Conservation (phyloP, 2,888 invertebrate species). For the Apeira syringaria region DNA sequence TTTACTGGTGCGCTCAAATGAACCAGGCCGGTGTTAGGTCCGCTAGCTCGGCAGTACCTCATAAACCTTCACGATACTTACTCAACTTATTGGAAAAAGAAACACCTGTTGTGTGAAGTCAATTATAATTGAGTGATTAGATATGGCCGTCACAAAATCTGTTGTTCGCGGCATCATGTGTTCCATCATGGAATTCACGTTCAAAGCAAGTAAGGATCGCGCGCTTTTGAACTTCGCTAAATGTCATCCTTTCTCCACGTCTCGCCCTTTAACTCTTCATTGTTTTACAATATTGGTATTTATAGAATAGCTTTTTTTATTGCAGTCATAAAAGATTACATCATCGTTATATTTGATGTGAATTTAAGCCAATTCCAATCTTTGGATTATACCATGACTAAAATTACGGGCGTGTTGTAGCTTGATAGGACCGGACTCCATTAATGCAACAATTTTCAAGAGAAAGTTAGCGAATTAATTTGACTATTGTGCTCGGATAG, state of each 20-base stretch:
- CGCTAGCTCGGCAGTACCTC: constrained; percentile 57
- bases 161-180: constrained; percentile 78
- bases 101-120: constrained; percentile 18
- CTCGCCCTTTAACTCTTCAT: constrained; percentile 15
- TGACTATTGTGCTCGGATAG: constrained; percentile 28
- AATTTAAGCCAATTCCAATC: constrained; percentile 24
- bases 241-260: constrained; percentile 30
- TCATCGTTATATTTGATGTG: constrained; percentile 26
- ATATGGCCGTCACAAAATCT: constrained; percentile 72
- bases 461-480: constrained; percentile 38
- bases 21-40: constrained; percentile 59
- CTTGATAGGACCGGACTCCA: constrained; percentile 27
- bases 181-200: constrained; percentile 78
- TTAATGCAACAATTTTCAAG: constrained; percentile 32
- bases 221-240: constrained; percentile 21
- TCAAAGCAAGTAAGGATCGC: constrained; percentile 74
- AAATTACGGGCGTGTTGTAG: constrained; percentile 24
- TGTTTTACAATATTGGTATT: constrained; percentile 14
- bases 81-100: constrained; percentile 31
- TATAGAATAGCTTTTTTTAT: constrained; percentile 20
- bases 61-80: constrained; percentile 53
- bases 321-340: constrained; percentile 19
- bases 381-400: constrained; percentile 25
- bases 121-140: constrained; percentile 18
- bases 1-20: constrained; percentile 77